A percentile compares a stretch with the other conserved stretches of the same genome.
These are phyloP conservation scores for Genyomyrus donnyi DNA, from an alignment of 2,113 vertebrate genomes.

Conservation along the genomic window DNA sequence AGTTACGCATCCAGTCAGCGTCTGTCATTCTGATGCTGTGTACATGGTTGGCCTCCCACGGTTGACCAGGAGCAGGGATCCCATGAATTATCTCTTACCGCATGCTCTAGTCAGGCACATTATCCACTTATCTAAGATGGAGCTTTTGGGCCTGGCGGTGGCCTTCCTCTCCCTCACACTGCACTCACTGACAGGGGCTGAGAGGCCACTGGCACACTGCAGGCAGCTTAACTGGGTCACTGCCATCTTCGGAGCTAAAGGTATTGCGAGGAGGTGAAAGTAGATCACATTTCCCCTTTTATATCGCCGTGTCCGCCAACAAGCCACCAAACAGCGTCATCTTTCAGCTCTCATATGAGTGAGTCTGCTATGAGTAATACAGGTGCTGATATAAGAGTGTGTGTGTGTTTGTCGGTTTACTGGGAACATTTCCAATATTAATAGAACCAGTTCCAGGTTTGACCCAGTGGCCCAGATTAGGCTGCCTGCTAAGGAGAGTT, in stretches of 20 bases:
- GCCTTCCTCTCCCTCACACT: background rate
- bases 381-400: background rate
- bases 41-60: background rate
- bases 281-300: background rate
- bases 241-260: constrained; percentile 23
- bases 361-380: background rate
- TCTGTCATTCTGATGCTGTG: background rate
- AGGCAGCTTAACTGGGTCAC: constrained; percentile 33
- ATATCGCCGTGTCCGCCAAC: background rate
- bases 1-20: background rate
- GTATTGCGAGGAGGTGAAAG: background rate
- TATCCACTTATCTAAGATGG: constrained; percentile 24
- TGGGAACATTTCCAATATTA: background rate
- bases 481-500: background rate
- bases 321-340: background rate
- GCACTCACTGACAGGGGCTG: background rate
- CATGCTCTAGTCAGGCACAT: background rate
- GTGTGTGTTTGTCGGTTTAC: background rate
- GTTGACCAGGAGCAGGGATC: background rate
- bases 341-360: background rate
- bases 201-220: constrained; percentile 7
- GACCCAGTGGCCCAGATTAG: constrained; percentile 9
- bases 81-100: background rate
- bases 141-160: constrained; percentile 13
- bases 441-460: background rate